Evolutionary conservation across 2,888 invertebrate genomes (phyloP), one percentile per base, ranked within the genome.

Genomic region (Mallateleia sp.): DNA sequence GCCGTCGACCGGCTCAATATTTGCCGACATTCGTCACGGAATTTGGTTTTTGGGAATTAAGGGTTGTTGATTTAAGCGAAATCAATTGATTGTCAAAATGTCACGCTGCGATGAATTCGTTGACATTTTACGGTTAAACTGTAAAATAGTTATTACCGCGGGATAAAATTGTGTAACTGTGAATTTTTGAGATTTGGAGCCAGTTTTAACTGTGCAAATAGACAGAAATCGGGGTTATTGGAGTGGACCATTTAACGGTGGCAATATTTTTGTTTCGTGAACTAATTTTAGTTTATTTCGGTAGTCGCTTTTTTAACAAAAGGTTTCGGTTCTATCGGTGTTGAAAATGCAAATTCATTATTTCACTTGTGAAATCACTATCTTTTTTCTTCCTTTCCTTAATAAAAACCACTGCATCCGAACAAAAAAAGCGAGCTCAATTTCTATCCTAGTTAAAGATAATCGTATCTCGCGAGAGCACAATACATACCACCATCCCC

Each of bases 61-160:
- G 28, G n/a, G 50, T 11, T 56, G 45, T 71, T 56, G 18, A 7
- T 56, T 42, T 42, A 45, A 45, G n/a, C 24, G 45, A 32, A 58
- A 42, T 38, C 8, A 42, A 52, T 56, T 58, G 58, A 72, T 38
- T 45, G 58, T 45, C 58, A 58, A 71, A 58, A 18, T 38, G n/a
- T n/a, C n/a, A n/a, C n/a, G n/a, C n/a, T n/a, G n/a, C n/a, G n/a
- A n/a, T n/a, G n/a, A n/a, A n/a, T n/a, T n/a, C n/a, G n/a, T n/a
- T n/a, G n/a, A n/a, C n/a, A n/a, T n/a, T n/a, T n/a, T n/a, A n/a
- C n/a, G n/a, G n/a, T n/a, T n/a, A n/a, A n/a, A n/a, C n/a, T n/a
- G n/a, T n/a, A n/a, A n/a, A n/a, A n/a, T n/a, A n/a, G n/a, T n/a
- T n/a, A n/a, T n/a, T n/a, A n/a, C n/a, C n/a, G n/a, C n/a, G n/a